Evolutionary conservation across 2,888 invertebrate genomes (phyloP).

Genomic region (Hedya salicella): DNA sequence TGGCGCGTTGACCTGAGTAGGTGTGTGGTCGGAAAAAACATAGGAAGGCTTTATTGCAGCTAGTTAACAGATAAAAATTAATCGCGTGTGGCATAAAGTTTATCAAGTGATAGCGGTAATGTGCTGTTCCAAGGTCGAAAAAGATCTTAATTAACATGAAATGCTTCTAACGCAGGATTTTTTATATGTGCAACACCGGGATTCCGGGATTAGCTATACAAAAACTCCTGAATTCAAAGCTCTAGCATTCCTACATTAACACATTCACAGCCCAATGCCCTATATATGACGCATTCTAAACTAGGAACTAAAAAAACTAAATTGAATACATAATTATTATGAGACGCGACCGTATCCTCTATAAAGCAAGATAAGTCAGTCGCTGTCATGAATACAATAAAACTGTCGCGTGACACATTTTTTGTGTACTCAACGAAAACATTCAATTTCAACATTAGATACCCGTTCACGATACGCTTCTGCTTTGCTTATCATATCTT

Average conservation of each 20-base stretch:
- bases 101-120: constrained; percentile 9
- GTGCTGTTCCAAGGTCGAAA: not conserved
- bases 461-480: constrained; percentile 26
- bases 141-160: not conserved
- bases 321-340: constrained; percentile 5
- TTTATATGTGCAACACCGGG: too few relatives aligned
- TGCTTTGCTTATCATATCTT: constrained; percentile 30
- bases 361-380: constrained; percentile 17
- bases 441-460: constrained; percentile 20
- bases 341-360: constrained; percentile 17
- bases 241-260: too few relatives aligned
- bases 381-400: constrained; percentile 17
- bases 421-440: constrained; percentile 19
- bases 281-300: not conserved
- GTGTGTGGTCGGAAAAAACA: constrained; percentile 52
- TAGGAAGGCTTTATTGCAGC: constrained; percentile 42
- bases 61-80: constrained; percentile 25
- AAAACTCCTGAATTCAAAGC: too few relatives aligned
- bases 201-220: too few relatives aligned
- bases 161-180: too few relatives aligned
- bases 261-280: too few relatives aligned
- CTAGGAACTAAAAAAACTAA: constrained; percentile 14
- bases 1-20: constrained; percentile 54
- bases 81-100: constrained; percentile 27
- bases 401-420: constrained; percentile 28